Evolutionary conservation across 2,888 invertebrate genomes (phyloP).

Genomic region (Cecidostiba fungosa): DNA sequence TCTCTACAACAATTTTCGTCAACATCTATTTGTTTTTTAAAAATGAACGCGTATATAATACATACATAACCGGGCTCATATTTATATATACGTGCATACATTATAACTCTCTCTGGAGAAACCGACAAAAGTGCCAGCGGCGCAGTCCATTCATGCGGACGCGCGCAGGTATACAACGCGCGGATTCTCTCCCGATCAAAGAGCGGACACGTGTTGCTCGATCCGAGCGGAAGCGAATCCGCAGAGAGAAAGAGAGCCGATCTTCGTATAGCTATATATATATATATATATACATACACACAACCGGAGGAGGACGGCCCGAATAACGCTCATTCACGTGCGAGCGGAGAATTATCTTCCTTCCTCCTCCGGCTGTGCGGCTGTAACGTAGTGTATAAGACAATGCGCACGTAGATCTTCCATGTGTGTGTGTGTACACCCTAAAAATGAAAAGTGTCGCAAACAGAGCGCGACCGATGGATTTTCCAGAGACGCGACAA

Average conservation of each 20-base stretch:
- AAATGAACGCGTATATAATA: too few species aligned
- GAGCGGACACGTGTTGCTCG: constrained; percentile 52
- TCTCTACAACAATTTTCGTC: neutral
- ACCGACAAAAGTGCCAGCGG: neutral
- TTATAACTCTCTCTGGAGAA: neutral
- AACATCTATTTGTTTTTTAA: too few species aligned
- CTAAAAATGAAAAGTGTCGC: neutral
- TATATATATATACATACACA: neutral
- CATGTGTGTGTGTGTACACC: neutral
- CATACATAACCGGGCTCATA: too few species aligned
- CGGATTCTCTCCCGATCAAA: constrained; percentile 12
- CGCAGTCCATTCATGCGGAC: constrained; percentile 9
- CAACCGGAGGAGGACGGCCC: constrained; percentile 2
- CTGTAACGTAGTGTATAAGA: neutral
- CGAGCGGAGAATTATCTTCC: neutral
- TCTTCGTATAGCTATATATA: too few species aligned
- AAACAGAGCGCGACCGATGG: constrained; percentile 14
- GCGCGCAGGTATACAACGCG: constrained; percentile 13
- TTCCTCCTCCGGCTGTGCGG: neutral
- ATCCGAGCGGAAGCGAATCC: neutral
- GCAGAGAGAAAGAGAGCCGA: constrained; percentile 33
- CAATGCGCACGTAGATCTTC: neutral
- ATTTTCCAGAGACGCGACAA: neutral
- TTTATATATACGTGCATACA: neutral
- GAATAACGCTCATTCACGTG: constrained; percentile 1